Conservation (phyloP, 1,140 invertebrate genomes). For the Rhyzopertha dominica region DNA sequence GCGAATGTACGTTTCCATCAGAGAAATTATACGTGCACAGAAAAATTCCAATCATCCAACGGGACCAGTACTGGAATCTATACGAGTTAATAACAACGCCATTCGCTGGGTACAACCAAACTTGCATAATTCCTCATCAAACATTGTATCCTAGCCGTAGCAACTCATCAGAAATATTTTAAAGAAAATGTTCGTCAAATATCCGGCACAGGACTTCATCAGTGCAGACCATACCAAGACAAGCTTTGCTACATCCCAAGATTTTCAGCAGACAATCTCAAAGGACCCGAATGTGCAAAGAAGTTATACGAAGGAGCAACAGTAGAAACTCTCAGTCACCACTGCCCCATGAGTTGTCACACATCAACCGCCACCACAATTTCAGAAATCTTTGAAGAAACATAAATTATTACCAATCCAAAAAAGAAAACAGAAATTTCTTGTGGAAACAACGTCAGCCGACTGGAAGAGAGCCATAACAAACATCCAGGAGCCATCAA, state of each 20-base stretch:
- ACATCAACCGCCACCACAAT: constrained; percentile 7
- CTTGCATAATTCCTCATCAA: constrained; percentile 15
- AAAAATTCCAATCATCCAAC: constrained; percentile 11
- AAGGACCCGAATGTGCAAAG: constrained; percentile 15
- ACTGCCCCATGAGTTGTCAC: constrained; percentile 15
- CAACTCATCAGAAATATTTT: not conserved
- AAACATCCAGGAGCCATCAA: no score
- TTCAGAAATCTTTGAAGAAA: constrained; percentile 14
- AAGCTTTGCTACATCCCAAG: constrained; percentile 16
- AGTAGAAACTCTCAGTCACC: constrained; percentile 12
- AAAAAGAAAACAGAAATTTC: not conserved
- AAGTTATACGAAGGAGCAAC: constrained; percentile 14
- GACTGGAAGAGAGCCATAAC: no score
- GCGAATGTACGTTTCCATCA: constrained; percentile 7
- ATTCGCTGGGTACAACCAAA: constrained; percentile 20
- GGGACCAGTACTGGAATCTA: constrained; percentile 9
- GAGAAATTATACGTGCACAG: constrained; percentile 7
- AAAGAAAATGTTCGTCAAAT: constrained; percentile 11
- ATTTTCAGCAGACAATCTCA: constrained; percentile 11
- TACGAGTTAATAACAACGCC: constrained; percentile 14
- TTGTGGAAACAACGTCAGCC: constrained; percentile 13
- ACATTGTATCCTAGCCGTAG: constrained; percentile 9
- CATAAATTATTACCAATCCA: constrained; percentile 6
- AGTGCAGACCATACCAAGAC: constrained; percentile 16
- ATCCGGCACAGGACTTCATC: constrained; percentile 10